Conservation (phyloP, 1,140 invertebrate species). For the Rhyzopertha dominica region DNA sequence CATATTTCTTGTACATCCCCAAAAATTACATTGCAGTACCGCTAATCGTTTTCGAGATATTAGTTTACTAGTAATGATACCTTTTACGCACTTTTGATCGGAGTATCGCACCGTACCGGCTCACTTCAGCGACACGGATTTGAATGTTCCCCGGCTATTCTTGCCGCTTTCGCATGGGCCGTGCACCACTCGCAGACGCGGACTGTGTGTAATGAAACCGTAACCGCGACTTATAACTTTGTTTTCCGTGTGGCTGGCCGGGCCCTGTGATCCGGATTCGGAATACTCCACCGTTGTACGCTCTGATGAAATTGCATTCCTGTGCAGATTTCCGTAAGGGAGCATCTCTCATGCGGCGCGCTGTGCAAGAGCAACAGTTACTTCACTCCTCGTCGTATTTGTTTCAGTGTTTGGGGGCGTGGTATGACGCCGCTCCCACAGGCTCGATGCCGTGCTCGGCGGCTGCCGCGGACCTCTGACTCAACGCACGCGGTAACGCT, state of each 20-base stretch:
- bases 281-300: constrained; percentile 39
- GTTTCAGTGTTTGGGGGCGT: constrained; percentile 40
- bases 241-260: constrained; percentile 46
- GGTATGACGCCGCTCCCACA: constrained; percentile 38
- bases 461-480: constrained; percentile 27
- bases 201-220: constrained; percentile 40
- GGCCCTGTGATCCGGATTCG: constrained; percentile 42
- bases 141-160: too few species aligned
- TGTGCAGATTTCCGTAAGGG: constrained; percentile 46
- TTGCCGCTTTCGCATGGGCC: too few species aligned
- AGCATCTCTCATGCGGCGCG: constrained; percentile 25
- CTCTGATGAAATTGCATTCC: constrained; percentile 47
- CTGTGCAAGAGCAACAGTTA: constrained; percentile 44
- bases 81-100: too few species aligned
- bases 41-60: too few species aligned
- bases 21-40: too few species aligned
- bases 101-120: too few species aligned
- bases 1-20: too few species aligned
- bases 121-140: too few species aligned
- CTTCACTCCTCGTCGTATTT: constrained; percentile 39
- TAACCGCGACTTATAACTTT: constrained; percentile 47
- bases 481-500: too few species aligned
- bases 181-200: constrained; percentile 5
- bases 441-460: constrained; percentile 28
- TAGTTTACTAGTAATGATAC: too few species aligned